These are phyloP conservation scores for Siderastrea siderea DNA, from an alignment of 92 coral and sea anemone genomes.

Conservation along the genomic window DNA sequence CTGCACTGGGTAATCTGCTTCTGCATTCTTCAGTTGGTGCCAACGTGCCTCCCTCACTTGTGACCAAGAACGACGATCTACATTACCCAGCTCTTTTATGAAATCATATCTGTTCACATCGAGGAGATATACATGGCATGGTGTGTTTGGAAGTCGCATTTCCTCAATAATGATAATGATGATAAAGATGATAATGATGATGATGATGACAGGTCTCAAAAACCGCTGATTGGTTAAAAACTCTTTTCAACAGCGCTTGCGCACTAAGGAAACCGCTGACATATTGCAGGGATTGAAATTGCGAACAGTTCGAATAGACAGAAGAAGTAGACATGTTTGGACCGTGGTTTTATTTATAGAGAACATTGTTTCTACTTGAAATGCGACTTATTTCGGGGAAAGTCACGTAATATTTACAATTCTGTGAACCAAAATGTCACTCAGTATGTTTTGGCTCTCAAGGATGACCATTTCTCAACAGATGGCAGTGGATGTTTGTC, in stretches of 20 bases:
- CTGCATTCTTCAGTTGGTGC: conserved; percentile 66
- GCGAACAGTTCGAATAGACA: too few relatives aligned
- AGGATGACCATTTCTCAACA: not conserved
- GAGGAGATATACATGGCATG: conserved; percentile 30
- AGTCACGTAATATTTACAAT: too few relatives aligned
- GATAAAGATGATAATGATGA: too few relatives aligned
- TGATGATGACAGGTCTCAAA: too few relatives aligned
- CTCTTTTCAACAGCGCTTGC: too few relatives aligned
- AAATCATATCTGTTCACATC: conserved; percentile 5
- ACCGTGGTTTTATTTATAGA: too few relatives aligned
- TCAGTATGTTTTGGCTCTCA: not conserved
- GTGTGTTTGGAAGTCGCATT: conserved; percentile 44
- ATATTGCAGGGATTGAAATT: too few relatives aligned
- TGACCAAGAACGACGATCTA: conserved; percentile 38
- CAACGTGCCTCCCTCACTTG: conserved; percentile 24
- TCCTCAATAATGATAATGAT: not conserved
- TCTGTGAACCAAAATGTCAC: not conserved
- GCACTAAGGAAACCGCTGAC: too few relatives aligned
- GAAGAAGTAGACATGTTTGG: too few relatives aligned
- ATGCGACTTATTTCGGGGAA: too few relatives aligned
- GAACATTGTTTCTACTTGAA: too few relatives aligned
- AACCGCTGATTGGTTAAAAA: too few relatives aligned
- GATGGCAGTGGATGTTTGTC: not conserved
- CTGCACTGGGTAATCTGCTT: conserved; percentile 59
- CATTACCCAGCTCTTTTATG: conserved; percentile 17